phyloP scores from a whole-genome alignment of 2,797 vertebrate genomes.

The Zalophus californianus region DNA sequence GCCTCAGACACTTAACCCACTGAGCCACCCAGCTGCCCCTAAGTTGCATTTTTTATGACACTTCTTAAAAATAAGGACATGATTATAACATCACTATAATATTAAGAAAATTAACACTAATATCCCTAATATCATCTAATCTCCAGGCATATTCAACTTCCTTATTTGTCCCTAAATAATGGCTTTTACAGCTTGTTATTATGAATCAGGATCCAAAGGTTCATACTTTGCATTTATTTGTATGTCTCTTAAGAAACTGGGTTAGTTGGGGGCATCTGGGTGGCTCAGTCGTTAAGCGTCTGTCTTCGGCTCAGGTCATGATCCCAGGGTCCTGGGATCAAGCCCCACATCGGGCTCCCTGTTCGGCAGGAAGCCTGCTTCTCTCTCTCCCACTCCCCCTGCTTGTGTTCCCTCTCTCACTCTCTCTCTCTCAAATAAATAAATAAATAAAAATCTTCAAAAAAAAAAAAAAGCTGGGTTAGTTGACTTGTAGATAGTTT shows the following conservation, averaged over 20 bases:
- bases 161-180: not conserved
- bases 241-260: conserved; percentile 32
- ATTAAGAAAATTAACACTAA: conserved; percentile 34
- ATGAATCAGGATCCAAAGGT: not conserved
- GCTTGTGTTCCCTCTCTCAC: no score
- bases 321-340: no score
- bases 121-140: not conserved
- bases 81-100: not conserved
- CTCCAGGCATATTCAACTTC: not conserved
- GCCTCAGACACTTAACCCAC: not conserved
- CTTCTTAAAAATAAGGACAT: not conserved
- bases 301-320: no score
- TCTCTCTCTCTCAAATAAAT: no score
- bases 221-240: conserved; percentile 2
- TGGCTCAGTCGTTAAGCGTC: no score
- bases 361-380: no score
- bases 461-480: not conserved
- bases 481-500: not conserved
- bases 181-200: not conserved
- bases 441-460: no score
- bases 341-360: no score
- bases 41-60: not conserved
- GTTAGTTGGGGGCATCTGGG: not conserved
- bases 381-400: no score
- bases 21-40: not conserved